phyloP scores from a whole-genome alignment of 2,888 invertebrate genomes.

The Cataglyphis rosenhaueri region DNA sequence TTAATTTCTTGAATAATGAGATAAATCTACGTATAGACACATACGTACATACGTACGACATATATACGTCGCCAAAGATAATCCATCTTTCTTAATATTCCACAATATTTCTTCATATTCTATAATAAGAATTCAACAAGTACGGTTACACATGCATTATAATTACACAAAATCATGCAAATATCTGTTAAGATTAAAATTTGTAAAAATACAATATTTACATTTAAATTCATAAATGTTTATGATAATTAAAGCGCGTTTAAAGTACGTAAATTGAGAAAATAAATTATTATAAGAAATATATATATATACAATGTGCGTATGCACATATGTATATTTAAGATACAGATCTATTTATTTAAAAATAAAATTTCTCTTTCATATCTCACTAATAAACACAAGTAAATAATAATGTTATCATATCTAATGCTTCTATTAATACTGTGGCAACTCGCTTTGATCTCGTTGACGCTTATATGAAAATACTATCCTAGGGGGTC shows the following conservation, averaged over 20 bases:
- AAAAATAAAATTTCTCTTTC: not conserved
- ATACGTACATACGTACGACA: not conserved
- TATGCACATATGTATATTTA: too few species aligned
- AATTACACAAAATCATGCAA: not conserved
- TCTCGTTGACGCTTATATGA: conserved; percentile 61
- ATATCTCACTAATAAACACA: not conserved
- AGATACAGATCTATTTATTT: not conserved
- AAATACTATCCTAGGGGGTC: conserved; percentile 60
- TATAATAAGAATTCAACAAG: conserved; percentile 25
- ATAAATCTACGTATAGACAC: conserved; percentile 14
- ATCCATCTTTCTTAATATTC: conserved; percentile 12
- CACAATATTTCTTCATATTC: conserved; percentile 15
- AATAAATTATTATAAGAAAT: not conserved
- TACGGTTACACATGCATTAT: not conserved
- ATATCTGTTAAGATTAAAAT: conserved; percentile 2
- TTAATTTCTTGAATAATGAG: conserved; percentile 40
- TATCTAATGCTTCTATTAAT: conserved; percentile 12
- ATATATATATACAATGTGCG: not conserved
- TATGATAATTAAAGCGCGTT: not conserved
- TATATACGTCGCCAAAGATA: not conserved
- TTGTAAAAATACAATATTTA: not conserved
- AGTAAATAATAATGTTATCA: conserved; percentile 23
- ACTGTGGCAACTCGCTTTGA: conserved; percentile 40
- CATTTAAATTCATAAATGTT: not conserved
- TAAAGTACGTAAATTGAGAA: not conserved